These are phyloP conservation scores for Parauchenoglanis punctatus DNA, from an alignment of 2,797 vertebrate genomes.

Conservation along the genomic window DNA sequence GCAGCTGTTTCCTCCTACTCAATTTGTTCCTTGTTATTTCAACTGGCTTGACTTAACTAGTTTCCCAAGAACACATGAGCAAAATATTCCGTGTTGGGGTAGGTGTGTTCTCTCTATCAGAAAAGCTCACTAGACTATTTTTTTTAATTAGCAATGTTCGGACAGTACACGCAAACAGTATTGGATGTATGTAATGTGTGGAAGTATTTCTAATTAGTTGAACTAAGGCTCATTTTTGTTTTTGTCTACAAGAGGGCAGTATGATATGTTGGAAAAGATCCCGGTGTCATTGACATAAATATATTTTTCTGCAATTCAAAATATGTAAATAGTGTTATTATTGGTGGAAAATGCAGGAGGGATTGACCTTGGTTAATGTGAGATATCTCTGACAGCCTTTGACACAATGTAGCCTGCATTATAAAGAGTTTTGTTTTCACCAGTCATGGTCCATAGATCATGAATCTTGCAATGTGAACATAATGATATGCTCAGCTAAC, in stretches of 20 bases:
- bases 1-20: conserved; percentile 71
- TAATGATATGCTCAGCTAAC: conserved; percentile 20
- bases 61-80: conserved; percentile 62
- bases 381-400: not conserved
- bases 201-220: not conserved
- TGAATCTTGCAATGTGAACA: conserved; percentile 29
- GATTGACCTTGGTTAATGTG: not conserved
- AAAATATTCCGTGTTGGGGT: conserved; percentile 33
- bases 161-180: not conserved
- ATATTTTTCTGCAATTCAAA: not conserved
- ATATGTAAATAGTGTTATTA: not conserved
- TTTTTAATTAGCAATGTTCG: not conserved
- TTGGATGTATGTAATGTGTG: not conserved
- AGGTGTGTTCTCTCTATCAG: not conserved
- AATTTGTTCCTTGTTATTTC: conserved; percentile 60
- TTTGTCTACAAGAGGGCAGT: not conserved
- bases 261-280: not conserved
- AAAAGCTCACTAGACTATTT: not conserved
- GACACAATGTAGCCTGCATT: not conserved
- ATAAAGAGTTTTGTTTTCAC: conserved; percentile 27
- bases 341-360: not conserved
- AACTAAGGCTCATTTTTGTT: not conserved
- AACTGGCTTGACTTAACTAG: conserved; percentile 66
- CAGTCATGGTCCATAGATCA: conserved; percentile 46
- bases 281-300: too few species aligned